phyloP scores from a whole-genome alignment of 2,797 vertebrate genomes.

The Urophycis tenuis region DNA sequence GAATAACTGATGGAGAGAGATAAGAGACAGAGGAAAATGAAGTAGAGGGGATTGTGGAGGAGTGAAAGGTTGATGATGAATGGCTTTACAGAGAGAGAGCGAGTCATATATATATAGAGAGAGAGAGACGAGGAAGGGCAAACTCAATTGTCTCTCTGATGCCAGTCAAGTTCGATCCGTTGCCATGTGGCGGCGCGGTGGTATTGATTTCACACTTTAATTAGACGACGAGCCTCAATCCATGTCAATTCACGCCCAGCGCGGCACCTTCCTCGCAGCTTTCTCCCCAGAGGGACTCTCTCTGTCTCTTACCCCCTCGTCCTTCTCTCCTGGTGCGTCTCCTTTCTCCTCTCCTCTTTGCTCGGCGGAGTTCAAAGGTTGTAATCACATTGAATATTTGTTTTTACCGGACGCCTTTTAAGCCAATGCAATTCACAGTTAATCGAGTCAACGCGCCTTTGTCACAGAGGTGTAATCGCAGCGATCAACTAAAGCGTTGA shows the following conservation, averaged over 20 bases:
- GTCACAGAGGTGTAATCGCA: too few relatives aligned
- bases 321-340: not conserved
- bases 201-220: not conserved
- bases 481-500: too few relatives aligned
- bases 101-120: too few relatives aligned
- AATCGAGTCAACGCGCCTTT: too few relatives aligned
- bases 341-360: too few relatives aligned
- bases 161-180: not conserved
- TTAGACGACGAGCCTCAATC: not conserved
- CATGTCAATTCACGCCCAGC: not conserved
- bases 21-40: not conserved
- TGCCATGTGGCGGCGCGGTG: not conserved
- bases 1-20: not conserved
- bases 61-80: not conserved
- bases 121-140: not conserved
- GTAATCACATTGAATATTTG: too few relatives aligned
- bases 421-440: too few relatives aligned
- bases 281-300: too few relatives aligned
- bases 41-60: not conserved
- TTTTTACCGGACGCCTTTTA: too few relatives aligned
- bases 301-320: not conserved
- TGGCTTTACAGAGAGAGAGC: not conserved
- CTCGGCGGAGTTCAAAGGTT: too few relatives aligned
- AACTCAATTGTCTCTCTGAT: conserved; percentile 4
- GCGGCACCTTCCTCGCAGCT: not conserved